Evolutionary conservation across 2,797 vertebrate genomes (phyloP).

Genomic region (Myotis findleyi): DNA sequence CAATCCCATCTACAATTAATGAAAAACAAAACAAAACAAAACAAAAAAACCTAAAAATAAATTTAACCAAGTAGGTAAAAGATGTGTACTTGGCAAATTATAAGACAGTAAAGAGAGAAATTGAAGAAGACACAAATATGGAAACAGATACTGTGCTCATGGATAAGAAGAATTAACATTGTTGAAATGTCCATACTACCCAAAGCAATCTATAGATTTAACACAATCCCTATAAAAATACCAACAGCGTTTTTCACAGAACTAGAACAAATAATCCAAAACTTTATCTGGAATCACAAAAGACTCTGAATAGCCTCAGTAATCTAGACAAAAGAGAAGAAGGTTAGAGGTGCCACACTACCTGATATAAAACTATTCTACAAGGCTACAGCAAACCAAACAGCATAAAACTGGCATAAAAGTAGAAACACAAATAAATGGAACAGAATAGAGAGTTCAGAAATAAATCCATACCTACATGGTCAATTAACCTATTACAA

Average conservation of each 20-base stretch:
- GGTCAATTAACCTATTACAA: not conserved
- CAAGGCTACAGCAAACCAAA: not conserved
- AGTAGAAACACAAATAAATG: not conserved
- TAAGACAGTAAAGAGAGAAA: not conserved
- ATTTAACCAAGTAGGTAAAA: not conserved
- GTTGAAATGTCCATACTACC: not conserved
- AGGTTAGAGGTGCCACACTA: not conserved
- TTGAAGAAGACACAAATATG: not conserved
- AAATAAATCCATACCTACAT: not conserved
- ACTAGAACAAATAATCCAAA: not conserved
- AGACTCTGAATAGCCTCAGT: not conserved
- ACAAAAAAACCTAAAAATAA: not conserved
- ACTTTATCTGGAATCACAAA: not conserved
- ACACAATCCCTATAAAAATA: not conserved
- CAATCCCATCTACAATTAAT: no score
- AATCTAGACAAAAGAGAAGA: not conserved
- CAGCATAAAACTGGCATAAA: not conserved
- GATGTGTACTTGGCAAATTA: not conserved
- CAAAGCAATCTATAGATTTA: not conserved
- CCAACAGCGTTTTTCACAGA: not conserved
- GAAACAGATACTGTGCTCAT: not conserved
- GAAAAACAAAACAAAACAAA: no score
- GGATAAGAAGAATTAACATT: not conserved
- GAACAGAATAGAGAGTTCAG: not conserved
- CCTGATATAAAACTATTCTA: not conserved